These are phyloP conservation scores for Amphipoea oculea DNA, from an alignment of 2,888 invertebrate species.

Conservation along the genomic window DNA sequence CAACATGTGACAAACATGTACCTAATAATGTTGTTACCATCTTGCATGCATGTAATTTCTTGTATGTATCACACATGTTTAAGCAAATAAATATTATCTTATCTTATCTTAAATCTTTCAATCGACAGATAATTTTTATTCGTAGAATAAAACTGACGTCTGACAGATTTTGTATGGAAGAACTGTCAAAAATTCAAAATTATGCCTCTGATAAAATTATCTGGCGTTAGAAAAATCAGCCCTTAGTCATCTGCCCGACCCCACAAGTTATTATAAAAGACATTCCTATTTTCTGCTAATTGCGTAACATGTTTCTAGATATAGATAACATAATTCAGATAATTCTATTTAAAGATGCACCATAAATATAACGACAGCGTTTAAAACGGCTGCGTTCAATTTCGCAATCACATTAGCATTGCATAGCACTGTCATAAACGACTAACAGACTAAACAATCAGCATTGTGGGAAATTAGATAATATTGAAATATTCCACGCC, in stretches of 20 bases:
- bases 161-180: no score
- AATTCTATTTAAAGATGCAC: slow-evolving; percentile 41
- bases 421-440: slow-evolving; percentile 40
- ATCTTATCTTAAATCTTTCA: no score
- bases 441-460: slow-evolving; percentile 58
- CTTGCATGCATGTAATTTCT: no score
- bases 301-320: slow-evolving; percentile 47
- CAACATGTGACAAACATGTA: no score
- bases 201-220: no score
- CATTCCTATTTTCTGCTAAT: slow-evolving; percentile 38
- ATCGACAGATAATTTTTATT: no score
- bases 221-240: no score
- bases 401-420: slow-evolving; percentile 52
- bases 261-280: slow-evolving; percentile 22
- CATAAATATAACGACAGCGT: slow-evolving; percentile 31
- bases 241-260: neutral
- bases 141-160: no score
- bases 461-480: slow-evolving; percentile 60
- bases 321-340: slow-evolving; percentile 35
- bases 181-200: no score
- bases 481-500: slow-evolving; percentile 66
- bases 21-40: no score
- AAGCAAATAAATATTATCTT: no score
- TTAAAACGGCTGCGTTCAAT: slow-evolving; percentile 35
- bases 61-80: no score